phyloP scores from a whole-genome alignment of 2,797 vertebrate species.

The Galaxias olidus region DNA sequence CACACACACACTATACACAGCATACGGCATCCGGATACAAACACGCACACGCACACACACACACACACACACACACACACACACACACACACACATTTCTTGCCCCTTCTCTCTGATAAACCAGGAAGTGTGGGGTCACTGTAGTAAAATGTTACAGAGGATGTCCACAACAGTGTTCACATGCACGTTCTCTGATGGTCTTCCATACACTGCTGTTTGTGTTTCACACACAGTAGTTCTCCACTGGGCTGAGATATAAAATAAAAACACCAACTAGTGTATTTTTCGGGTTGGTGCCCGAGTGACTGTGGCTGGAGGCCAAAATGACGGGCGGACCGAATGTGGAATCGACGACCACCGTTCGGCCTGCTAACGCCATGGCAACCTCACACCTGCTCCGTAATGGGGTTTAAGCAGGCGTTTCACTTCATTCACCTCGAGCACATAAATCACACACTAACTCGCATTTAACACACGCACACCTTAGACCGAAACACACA shows the following conservation, averaged over 20 bases:
- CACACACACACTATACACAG: neutral
- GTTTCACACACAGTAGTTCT: too few species aligned
- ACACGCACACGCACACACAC: neutral
- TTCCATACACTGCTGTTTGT: too few species aligned
- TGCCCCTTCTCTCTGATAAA: too few species aligned
- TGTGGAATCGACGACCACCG: constrained; percentile 9
- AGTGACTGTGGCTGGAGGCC: neutral
- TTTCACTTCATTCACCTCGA: constrained; percentile 64
- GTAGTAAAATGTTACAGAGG: too few species aligned
- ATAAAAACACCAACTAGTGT: too few species aligned
- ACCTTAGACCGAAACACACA: neutral
- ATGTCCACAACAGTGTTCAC: too few species aligned
- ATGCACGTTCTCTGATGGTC: too few species aligned
- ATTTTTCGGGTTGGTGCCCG: too few species aligned
- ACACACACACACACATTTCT: neutral
- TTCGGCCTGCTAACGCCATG: neutral
- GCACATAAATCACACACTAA: constrained; percentile 76
- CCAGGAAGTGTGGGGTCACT: too few species aligned
- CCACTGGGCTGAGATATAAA: too few species aligned
- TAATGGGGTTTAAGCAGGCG: constrained; percentile 40
- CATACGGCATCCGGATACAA: neutral
- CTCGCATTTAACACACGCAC: neutral
- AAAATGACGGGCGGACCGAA: neutral
- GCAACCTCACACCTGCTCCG: constrained; percentile 27
- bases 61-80: neutral